Percentiles rank a stretch among this genome's conserved stretches.
These are phyloP conservation scores for Aegotheles bennettii DNA, from an alignment of 2,113 vertebrate genomes.

Conservation along the genomic window DNA sequence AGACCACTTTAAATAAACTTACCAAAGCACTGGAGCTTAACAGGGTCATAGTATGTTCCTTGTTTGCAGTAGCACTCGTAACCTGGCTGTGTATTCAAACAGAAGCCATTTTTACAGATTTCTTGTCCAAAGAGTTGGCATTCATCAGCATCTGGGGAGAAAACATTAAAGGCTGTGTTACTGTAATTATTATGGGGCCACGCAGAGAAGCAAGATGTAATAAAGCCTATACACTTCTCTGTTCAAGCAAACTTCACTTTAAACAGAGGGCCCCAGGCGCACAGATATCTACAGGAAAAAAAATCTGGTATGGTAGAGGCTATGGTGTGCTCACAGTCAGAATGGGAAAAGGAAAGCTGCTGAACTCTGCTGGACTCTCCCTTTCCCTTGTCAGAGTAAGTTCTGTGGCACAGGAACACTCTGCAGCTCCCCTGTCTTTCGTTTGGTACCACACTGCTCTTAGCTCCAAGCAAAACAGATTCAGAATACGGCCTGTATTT, in stretches of 20 bases:
- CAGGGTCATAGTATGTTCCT: constrained; percentile 90
- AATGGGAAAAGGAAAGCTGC: neutral
- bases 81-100: constrained; percentile 83
- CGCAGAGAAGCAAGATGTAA: neutral
- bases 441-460: neutral
- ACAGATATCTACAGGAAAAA: neutral
- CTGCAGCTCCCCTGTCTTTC: neutral
- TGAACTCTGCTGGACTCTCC: neutral
- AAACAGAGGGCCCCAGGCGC: neutral
- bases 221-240: neutral
- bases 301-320: neutral
- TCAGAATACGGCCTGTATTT: neutral
- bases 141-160: constrained; percentile 88
- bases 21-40: constrained; percentile 92
- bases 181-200: neutral
- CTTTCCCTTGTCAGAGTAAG: neutral
- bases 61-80: constrained; percentile 97
- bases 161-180: neutral
- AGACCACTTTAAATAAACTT: constrained; percentile 56
- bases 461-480: neutral
- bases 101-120: constrained; percentile 96
- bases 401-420: neutral
- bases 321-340: neutral
- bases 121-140: constrained; percentile 89
- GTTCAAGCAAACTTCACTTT: neutral